Evolutionary conservation across 2,888 invertebrate genomes (phyloP).

Genomic region (Athalia circularis): DNA sequence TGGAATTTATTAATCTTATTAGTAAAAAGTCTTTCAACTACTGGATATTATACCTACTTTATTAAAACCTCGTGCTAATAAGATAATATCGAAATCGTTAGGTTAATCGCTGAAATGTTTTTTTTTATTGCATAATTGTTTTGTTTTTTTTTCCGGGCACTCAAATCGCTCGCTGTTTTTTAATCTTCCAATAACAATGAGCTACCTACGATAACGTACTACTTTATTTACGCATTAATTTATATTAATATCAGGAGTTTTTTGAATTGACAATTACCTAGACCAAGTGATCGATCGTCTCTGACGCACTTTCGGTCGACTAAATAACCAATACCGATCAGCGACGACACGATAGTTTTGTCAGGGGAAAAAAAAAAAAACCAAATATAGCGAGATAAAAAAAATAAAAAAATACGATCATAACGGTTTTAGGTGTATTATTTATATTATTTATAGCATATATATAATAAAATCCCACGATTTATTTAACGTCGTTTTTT

Average conservation of each 20-base stretch:
- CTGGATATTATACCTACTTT: no score
- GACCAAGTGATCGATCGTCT: not conserved
- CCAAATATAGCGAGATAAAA: no score
- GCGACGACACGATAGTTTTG: not conserved
- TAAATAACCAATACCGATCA: conserved; percentile 27
- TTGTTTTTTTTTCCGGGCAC: not conserved
- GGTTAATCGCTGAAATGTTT: no score
- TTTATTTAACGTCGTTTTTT: not conserved
- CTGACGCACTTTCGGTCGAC: conserved; percentile 7
- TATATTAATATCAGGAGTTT: not conserved
- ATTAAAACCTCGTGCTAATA: no score
- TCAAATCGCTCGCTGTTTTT: not conserved
- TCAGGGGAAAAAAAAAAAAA: no score
- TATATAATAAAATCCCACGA: no score
- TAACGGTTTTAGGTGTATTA: not conserved
- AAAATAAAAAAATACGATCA: no score
- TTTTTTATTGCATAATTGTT: not conserved
- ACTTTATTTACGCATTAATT: not conserved
- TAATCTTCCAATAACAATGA: not conserved
- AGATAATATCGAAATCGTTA: no score
- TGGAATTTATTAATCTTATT: no score
- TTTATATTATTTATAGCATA: not conserved
- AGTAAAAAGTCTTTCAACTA: no score
- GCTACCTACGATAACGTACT: no score
- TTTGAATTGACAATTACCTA: conserved; percentile 25